Base-by-base conservation (phyloP, 2,797 vertebrate genomes). In the Sebastes miniatus region DNA sequence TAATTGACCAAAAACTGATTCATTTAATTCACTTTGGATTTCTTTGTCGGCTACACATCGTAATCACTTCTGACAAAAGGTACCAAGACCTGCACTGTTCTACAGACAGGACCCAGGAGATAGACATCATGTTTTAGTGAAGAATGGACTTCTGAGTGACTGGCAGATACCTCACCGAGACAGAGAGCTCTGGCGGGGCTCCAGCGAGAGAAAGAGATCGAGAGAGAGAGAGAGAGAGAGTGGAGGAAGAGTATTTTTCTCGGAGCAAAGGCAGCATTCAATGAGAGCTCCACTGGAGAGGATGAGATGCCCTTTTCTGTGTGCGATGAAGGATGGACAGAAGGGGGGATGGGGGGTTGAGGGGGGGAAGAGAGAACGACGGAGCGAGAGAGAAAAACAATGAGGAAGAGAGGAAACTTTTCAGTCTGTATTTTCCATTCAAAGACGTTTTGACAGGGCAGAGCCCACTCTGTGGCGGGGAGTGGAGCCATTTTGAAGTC, bases 391-490 rank as follows among this genome's bases (percentile, higher is more conserved):
- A 82, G 63, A 78, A 80, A 90, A 88, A 88, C 80, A 91, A 83
- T 18, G 67, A 77, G 74, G 71, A 66, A 81, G 81, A 70, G 85
- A 69, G 66, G 86, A 91, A 93, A 93, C 87, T 94, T 93, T 91
- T 91, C 91, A 89, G 90, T 80, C 84, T 87, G 88, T 91, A 87
- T 95, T 95, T 95, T 93, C 94, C 92, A 95, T 91, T 91, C 90
- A 92, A 93, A 92, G 93, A 94, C 93, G 89, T 94, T 93, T 93
- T 96, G 96, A 96, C 95, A 96, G 94, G 94, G 90, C 87, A 87
- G 91, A 91, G 91, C 91, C 93, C 87, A 92, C 91, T 94, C 93
- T 86, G 85, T 92, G 90, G 92, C 90, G 89, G 87, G 83, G 89
- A 93, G 89, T 89, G 91, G 83, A 93, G 94, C 93, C 93, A 94